Evolutionary conservation across 1,140 invertebrate genomes (phyloP), one percentile per base, ranked within the genome.

Genomic region (Drosophila murphyi): DNA sequence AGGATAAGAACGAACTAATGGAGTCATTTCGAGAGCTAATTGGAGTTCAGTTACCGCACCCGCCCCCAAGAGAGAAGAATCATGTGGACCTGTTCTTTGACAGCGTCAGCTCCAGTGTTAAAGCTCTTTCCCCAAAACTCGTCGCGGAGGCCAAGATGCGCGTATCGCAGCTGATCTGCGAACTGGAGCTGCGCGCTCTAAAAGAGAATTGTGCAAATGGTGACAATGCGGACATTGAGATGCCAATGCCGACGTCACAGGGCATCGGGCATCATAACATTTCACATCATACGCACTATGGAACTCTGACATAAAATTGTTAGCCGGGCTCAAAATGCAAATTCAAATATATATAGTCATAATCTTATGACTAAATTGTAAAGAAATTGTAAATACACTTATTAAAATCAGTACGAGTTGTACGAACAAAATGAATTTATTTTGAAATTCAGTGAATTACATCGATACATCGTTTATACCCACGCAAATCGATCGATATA

Each of bases 61-160:
- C 65, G 4, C 47, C 81, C 0, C 48, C 60, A 5, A 78, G 70
- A 35, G 90, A 89, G 12, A 92, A 89, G 45, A 92, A 92, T 48
- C 82, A 91, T 47, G 81, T 92, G 8, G 91, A 92, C 55, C 71
- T 92, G 8, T 92, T 92, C 31, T 92, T 92, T 8, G 91, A 92
- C 50, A 92, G 91, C 41, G 91, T 92, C 2, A 92, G 91, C 28
- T 92, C 91, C 2, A 92, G 90, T 73, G 91, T 92, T 0, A 92
- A 92, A 52, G 87, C 88, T 0, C 51, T 92, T 20, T 81, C 88
- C 2, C 91, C 91, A 0, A 92, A 91, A 73, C 65, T 92, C 4
- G 82, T 92, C 35, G 85, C 91, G 3, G 91, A 92, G 8, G 80
- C 91, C 0, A 92, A 92, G 57, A 92, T 92, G 91, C 77, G 91